A percentile compares a stretch with the other conserved stretches of the same genome.
Evolutionary conservation across 2,888 invertebrate species (phyloP).

Genomic region (Synergus laeviventris): DNA sequence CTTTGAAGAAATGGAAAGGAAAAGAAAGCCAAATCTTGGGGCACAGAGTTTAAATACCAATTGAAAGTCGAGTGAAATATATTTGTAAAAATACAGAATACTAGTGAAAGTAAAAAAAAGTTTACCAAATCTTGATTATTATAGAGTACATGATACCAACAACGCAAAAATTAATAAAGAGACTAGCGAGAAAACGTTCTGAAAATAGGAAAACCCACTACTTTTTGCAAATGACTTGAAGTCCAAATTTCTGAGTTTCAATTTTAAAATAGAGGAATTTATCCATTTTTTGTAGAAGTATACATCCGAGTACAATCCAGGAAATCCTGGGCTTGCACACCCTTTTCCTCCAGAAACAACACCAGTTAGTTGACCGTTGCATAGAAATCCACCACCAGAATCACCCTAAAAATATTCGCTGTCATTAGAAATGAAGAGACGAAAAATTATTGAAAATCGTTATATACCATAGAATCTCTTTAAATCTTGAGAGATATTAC

Average conservation of each 20-base stretch:
- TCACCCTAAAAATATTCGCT: conserved; percentile 63
- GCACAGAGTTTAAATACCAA: neutral
- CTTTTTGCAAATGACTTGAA: neutral
- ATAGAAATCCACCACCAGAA: conserved; percentile 71
- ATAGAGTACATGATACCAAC: neutral
- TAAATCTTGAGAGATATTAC: no score
- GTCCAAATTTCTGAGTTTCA: neutral
- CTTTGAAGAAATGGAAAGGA: neutral
- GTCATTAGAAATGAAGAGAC: neutral
- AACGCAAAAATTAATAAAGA: conserved; percentile 1
- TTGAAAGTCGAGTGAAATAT: neutral
- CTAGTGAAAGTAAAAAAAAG: neutral
- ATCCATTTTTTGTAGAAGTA: conserved; percentile 63
- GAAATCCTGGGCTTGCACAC: conserved; percentile 64
- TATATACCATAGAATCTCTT: no score
- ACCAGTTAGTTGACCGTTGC: conserved; percentile 62
- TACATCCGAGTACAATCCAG: conserved; percentile 68
- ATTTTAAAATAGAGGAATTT: neutral
- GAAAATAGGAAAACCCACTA: neutral
- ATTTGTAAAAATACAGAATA: neutral
- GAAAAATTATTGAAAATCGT: no score
- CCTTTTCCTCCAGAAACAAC: conserved; percentile 69
- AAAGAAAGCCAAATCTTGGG: no score
- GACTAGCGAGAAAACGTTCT: neutral
- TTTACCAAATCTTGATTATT: conserved; percentile 13